Evolutionary conservation across 2,113 vertebrate genomes (phyloP).

Genomic region (Cheirogaleus medius): DNA sequence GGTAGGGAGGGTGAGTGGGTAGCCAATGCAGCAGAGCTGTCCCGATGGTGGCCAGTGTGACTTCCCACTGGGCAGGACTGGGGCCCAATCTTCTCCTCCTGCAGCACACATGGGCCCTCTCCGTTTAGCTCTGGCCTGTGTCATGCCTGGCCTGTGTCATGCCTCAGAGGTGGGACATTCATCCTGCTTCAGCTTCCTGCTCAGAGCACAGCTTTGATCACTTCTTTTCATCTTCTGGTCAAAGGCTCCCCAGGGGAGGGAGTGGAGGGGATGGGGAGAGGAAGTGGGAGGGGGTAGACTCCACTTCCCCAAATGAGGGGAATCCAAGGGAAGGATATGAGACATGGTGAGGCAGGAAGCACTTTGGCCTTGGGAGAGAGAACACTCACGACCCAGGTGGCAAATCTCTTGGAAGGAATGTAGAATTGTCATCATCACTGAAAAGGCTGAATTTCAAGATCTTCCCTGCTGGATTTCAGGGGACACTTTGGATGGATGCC

Average conservation of each 20-base stretch:
- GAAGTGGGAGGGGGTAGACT: conserved; percentile 18
- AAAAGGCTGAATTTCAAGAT: not conserved
- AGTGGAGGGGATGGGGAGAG: not conserved
- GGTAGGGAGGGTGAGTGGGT: not conserved
- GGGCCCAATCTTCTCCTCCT: not conserved
- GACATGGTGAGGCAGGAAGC: conserved; percentile 26
- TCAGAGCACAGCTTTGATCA: not conserved
- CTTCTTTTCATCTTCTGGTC: conserved; percentile 23
- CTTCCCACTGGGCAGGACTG: not conserved
- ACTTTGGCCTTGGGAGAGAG: conserved; percentile 1
- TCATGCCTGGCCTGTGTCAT: not conserved
- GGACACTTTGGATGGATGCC: not conserved
- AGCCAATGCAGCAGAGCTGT: not conserved
- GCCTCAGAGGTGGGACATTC: not conserved
- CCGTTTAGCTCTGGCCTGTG: not conserved
- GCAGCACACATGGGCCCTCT: not conserved
- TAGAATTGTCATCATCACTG: not conserved
- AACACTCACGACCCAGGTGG: not conserved
- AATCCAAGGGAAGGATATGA: conserved; percentile 52
- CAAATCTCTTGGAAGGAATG: not conserved
- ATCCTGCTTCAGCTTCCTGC: conserved; percentile 43
- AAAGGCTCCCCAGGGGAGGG: not conserved
- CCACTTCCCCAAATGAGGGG: conserved; percentile 1
- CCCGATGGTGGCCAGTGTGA: not conserved
- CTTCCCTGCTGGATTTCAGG: not conserved